These are phyloP conservation scores for Zaprionus camerounensis DNA, from an alignment of 1,140 invertebrate genomes.

Conservation along the genomic window DNA sequence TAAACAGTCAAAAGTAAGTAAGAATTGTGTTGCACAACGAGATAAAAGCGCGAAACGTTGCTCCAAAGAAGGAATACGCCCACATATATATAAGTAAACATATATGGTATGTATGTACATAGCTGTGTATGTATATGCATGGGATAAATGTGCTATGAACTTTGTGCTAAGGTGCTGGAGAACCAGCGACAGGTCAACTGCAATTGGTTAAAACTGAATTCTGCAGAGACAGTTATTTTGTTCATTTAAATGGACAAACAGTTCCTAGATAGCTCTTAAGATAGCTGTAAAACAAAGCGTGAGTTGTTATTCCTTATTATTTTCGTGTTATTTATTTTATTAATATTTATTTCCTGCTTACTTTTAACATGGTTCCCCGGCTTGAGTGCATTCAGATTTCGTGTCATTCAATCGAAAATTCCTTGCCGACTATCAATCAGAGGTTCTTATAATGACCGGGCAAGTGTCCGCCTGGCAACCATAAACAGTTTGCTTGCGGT, in stretches of 20 bases:
- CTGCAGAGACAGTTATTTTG: neutral
- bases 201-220: neutral
- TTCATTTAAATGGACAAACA: neutral
- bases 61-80: slow-evolving; percentile 25
- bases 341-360: neutral
- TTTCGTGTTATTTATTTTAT: neutral
- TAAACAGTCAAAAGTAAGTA: slow-evolving; percentile 71
- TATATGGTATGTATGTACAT: neutral
- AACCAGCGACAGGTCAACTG: slow-evolving; percentile 28
- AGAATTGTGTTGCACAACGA: slow-evolving; percentile 45
- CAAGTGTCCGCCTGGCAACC: neutral
- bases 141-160: slow-evolving; percentile 65
- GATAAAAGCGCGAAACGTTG: slow-evolving; percentile 44
- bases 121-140: neutral
- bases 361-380: too few species aligned
- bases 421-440: slow-evolving; percentile 59
- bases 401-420: neutral
- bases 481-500: slow-evolving; percentile 47
- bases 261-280: too few species aligned
- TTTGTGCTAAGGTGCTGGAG: slow-evolving; percentile 61
- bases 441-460: slow-evolving; percentile 44
- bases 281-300: too few species aligned
- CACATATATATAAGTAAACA: too few species aligned
- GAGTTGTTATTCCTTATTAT: too few species aligned
- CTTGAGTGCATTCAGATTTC: neutral